These are phyloP conservation scores for Alloscopus bannaensis DNA, from an alignment of 2,888 invertebrate species.

Conservation along the genomic window DNA sequence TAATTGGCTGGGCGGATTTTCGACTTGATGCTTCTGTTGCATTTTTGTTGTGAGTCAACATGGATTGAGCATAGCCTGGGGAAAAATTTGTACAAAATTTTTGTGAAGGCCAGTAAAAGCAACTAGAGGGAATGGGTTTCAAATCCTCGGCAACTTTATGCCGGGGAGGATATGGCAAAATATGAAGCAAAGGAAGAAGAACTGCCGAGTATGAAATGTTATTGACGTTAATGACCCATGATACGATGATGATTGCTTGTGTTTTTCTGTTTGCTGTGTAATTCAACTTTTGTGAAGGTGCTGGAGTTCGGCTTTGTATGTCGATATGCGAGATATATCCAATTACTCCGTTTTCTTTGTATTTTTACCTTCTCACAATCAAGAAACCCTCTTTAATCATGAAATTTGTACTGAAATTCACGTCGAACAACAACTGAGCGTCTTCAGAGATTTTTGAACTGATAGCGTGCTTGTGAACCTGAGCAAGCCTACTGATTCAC, in stretches of 20 bases:
- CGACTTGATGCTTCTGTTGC: conserved; percentile 3
- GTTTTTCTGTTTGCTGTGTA: conserved; percentile 14
- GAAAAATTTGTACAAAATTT: conserved; percentile 18
- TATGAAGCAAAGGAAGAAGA: background rate
- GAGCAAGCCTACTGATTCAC: too few relatives aligned
- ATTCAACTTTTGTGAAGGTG: background rate
- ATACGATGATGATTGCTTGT: conserved; percentile 27
- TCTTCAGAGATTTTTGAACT: too few relatives aligned
- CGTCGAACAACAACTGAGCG: too few relatives aligned
- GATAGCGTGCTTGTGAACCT: too few relatives aligned
- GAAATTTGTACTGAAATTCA: too few relatives aligned
- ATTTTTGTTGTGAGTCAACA: background rate
- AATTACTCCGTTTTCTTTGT: too few relatives aligned
- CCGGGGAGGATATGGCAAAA: background rate
- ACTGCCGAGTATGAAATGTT: conserved; percentile 9
- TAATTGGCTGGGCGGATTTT: conserved; percentile 29
- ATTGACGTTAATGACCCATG: conserved; percentile 42
- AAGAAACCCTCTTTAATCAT: too few relatives aligned
- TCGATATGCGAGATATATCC: background rate
- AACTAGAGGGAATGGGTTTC: background rate
- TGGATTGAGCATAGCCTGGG: conserved; percentile 16
- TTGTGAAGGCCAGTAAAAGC: conserved; percentile 16
- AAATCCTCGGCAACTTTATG: background rate
- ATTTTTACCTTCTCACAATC: background rate
- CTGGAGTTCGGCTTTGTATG: background rate